These are phyloP conservation scores for Euwallacea fornicatus DNA, from an alignment of 1,140 invertebrate genomes.

Conservation along the genomic window DNA sequence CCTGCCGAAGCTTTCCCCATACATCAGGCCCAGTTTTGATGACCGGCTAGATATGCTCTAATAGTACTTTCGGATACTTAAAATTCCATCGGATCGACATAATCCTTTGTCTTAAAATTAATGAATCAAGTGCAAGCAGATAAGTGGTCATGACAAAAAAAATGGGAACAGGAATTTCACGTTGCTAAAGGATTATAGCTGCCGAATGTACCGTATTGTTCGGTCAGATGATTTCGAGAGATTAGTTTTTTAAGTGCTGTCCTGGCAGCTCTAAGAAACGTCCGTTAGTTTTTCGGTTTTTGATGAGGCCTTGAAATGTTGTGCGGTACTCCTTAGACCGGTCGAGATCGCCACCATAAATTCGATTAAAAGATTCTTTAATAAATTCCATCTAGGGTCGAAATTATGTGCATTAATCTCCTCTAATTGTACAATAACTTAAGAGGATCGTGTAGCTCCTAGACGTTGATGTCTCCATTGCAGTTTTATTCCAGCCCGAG, in stretches of 20 bases:
- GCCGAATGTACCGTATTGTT: slow-evolving; percentile 35
- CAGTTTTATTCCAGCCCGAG: slow-evolving; percentile 31
- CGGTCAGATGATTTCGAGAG: slow-evolving; percentile 24
- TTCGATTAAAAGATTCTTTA: slow-evolving; percentile 23
- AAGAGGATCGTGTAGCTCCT: slow-evolving; percentile 43
- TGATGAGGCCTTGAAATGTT: slow-evolving; percentile 20
- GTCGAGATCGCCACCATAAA: neutral
- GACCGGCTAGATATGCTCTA: slow-evolving; percentile 15
- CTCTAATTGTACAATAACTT: slow-evolving; percentile 47
- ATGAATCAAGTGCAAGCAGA: slow-evolving; percentile 33
- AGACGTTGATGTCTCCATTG: slow-evolving; percentile 46
- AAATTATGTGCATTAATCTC: slow-evolving; percentile 46
- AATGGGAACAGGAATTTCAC: slow-evolving; percentile 28
- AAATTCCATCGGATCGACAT: slow-evolving; percentile 28
- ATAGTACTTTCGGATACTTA: slow-evolving; percentile 28
- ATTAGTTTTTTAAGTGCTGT: slow-evolving; percentile 35
- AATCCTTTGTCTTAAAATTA: slow-evolving; percentile 33
- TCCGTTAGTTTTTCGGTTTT: slow-evolving; percentile 27
- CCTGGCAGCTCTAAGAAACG: slow-evolving; percentile 27
- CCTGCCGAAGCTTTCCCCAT: slow-evolving; percentile 1
- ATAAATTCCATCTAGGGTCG: slow-evolving; percentile 44
- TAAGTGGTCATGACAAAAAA: slow-evolving; percentile 24
- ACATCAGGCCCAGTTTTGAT: slow-evolving; percentile 8
- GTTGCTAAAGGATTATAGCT: slow-evolving; percentile 33
- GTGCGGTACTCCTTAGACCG: slow-evolving; percentile 3